Base-by-base conservation (phyloP, 2,113 vertebrate genomes). In the Riparia riparia region DNA sequence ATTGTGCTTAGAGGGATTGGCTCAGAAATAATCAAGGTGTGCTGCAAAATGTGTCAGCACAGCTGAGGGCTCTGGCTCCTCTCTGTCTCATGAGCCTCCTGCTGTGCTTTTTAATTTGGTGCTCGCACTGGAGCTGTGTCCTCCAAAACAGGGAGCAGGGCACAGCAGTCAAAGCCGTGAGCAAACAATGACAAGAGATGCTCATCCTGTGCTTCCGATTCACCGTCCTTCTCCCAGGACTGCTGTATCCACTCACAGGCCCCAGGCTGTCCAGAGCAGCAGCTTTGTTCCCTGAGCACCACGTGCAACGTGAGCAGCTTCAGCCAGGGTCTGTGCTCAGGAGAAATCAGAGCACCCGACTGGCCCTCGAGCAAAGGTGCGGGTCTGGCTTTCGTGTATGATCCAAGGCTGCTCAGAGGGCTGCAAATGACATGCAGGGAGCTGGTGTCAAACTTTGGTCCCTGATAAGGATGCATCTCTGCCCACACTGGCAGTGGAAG, bases 111-210 rank as follows among this genome's bases (percentile, higher is more conserved):
- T 73, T 64, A 44, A 32, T 28, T 44, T 2, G 4, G 14, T 69
- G 37, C 61, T 76, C 64, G 4, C 29, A 8, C 7, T 32, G 37
- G 51, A 60, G 18, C 32, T 24, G 10, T 47, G 34, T 19, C 39
- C 32, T 86, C 56, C 0, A 0, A 68, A 76, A 57, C 58, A 61
- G 1, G 0, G 41, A 56, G 28, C 32, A 29, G 50, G 63, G 37
- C 54, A 91, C 6, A 56, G 44, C 41, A 51, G 26, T 42, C 8
- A 17, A 79, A 87, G 29, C 10, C 49, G 42, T 80, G 22, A 66
- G 54, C 17, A 70, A 85, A 82, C 17, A 16, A 16, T 21, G 24
- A 26, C 79, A 85, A 79, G 57, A 1, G 0, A 20, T 31, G 37
- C 17, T 65, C 41, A 10, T 45, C 21, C 39, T 0, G 0, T 24